Base-by-base conservation (phyloP, 2,888 invertebrate species). In the Callosobruchus maculatus region DNA sequence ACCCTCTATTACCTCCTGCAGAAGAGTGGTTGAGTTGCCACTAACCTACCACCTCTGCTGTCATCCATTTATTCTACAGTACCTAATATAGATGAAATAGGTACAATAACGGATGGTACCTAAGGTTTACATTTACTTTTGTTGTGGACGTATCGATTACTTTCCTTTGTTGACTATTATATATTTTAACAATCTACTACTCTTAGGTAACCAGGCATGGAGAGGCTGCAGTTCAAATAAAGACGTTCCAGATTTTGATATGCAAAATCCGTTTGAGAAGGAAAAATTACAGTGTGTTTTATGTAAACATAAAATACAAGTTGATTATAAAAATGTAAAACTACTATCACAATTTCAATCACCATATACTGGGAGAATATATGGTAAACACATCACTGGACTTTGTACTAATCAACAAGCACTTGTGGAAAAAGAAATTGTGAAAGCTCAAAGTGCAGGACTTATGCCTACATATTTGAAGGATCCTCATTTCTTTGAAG, bases 291-390 rank as follows among this genome's bases (percentile, higher is more conserved):
- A 90, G 78, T 98, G 98, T 84, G 91, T 98, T 79, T 87, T 98
- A 13, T 98, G 98, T 85, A 92, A 93, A 87, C 85, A 94, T 76
- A 91, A 94, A 49, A 92, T 98, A n/a, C 89, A 89, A 0, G 93
- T 96, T 0, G 91, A 96, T 86, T 98, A 96, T 84, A 98, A 98
- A 87, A 99, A 99, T 87, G 92, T 93, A 0, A 92, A 95, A 80
- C 87, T 99, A 2, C 87, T 99, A 4, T 96, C 97, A 0, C 98
- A 99, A 86, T 99, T 99, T 87, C 95, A 98, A 83, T 99, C 98
- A 49, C 94, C 96, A 0, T 97, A 95, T 84, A 98, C 99, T 0
- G 99, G 99, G 0, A 90, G 93, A 78, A 92, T 98, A 77, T 99
- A 98, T 85, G 96, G 95, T 0, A 91, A 94, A 73, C 95, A 98